Percentiles rank a stretch among this genome's conserved stretches.
Conservation (phyloP, 1,140 invertebrate species). For the Odontomachus brunneus region DNA sequence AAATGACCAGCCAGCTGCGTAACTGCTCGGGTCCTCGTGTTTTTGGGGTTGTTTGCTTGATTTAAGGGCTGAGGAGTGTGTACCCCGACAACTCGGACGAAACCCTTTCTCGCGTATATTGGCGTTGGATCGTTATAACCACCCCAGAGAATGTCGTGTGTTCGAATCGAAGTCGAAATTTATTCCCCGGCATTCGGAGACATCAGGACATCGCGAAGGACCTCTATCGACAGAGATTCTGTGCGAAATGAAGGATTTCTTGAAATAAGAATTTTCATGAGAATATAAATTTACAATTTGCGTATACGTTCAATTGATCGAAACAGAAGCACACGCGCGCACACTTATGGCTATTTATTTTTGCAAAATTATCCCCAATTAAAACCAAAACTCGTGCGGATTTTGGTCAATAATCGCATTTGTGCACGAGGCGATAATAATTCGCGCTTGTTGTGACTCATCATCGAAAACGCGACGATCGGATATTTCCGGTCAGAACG, state of each 20-base stretch:
- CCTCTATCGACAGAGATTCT: too few species aligned
- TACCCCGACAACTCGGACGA: constrained; percentile 63
- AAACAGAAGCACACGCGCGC: not conserved
- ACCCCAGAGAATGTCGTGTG: constrained; percentile 19
- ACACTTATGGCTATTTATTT: not conserved
- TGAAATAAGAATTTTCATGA: too few species aligned
- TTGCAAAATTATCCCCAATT: not conserved
- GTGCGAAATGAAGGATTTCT: too few species aligned
- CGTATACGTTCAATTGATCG: too few species aligned
- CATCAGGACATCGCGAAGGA: too few species aligned
- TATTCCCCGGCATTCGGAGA: not conserved
- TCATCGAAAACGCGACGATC: constrained; percentile 22
- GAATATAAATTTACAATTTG: too few species aligned
- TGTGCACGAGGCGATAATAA: not conserved
- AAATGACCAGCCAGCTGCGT: constrained; percentile 80
- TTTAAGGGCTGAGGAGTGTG: constrained; percentile 77
- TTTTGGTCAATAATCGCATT: not conserved
- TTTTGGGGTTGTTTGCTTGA: constrained; percentile 81
- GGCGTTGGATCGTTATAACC: constrained; percentile 16
- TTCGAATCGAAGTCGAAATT: constrained; percentile 4
- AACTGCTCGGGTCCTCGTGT: constrained; percentile 76
- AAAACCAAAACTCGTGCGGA: not conserved
- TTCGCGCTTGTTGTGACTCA: not conserved
- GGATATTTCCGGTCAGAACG: constrained; percentile 22
- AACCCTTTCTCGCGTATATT: constrained; percentile 74